Percentiles rank a stretch among this genome's conserved stretches.
phyloP scores from a whole-genome alignment of 1,140 invertebrate species.

The Drosophila sulfurigaster region DNA sequence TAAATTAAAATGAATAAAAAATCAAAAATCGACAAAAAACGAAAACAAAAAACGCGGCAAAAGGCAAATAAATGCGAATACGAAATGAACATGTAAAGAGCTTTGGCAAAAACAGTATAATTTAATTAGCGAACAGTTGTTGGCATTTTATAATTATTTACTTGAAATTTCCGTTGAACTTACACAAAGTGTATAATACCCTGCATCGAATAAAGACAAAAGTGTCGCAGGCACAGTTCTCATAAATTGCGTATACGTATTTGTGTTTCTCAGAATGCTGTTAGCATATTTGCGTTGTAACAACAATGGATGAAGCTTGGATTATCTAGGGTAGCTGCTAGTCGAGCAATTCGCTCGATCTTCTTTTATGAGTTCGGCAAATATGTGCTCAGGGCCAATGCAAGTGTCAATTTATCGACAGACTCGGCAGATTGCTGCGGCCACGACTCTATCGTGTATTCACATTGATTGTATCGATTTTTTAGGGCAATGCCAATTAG shows the following conservation, averaged over 20 bases:
- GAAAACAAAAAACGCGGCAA: neutral
- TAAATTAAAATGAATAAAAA: slow-evolving; percentile 66
- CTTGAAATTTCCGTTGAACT: slow-evolving; percentile 58
- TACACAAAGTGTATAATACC: slow-evolving; percentile 3
- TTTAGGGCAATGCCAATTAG: slow-evolving; percentile 57
- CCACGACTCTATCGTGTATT: slow-evolving; percentile 26
- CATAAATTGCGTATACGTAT: neutral
- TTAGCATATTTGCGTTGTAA: neutral
- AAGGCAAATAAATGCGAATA: slow-evolving; percentile 45
- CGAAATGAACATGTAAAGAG: slow-evolving; percentile 51
- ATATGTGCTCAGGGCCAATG: slow-evolving; percentile 57
- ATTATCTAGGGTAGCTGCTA: slow-evolving; percentile 12
- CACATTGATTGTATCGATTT: slow-evolving; percentile 40
- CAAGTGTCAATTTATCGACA: slow-evolving; percentile 55
- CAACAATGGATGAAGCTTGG: neutral
- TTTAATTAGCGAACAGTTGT: slow-evolving; percentile 78
- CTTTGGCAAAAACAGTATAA: slow-evolving; percentile 72
- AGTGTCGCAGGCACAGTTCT: neutral
- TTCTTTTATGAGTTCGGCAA: slow-evolving; percentile 39
- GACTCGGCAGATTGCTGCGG: slow-evolving; percentile 8
- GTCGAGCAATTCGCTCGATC: slow-evolving; percentile 4
- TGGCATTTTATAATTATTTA: slow-evolving; percentile 75
- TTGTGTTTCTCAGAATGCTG: neutral
- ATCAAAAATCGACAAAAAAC: neutral
- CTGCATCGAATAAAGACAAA: slow-evolving; percentile 4